Percentiles rank a stretch among this genome's conserved stretches.
These are phyloP conservation scores for Oreochromis niloticus DNA, from an alignment of 2,113 vertebrate genomes.

Conservation along the genomic window DNA sequence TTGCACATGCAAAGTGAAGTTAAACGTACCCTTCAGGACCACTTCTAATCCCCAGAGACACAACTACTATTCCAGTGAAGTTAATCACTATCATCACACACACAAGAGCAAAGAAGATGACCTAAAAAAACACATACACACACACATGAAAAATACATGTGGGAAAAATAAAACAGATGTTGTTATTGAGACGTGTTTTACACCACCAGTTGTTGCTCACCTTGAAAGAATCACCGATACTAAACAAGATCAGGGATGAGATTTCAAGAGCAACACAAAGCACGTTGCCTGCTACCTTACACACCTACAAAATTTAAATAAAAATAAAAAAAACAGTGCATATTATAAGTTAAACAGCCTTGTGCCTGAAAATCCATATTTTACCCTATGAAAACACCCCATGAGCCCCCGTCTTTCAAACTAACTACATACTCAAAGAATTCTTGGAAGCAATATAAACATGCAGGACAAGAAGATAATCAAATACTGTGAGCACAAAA, in stretches of 20 bases:
- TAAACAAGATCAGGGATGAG: neutral
- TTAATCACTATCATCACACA: neutral
- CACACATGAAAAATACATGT: neutral
- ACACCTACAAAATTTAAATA: neutral
- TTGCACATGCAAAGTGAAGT: neutral
- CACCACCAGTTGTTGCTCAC: neutral
- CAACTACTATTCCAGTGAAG: neutral
- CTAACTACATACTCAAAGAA: neutral
- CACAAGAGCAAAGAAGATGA: neutral
- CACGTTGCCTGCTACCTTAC: fast-evolving
- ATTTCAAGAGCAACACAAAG: neutral
- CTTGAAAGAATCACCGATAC: fast-evolving
- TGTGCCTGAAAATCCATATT: neutral
- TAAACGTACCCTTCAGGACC: constrained; percentile 27
- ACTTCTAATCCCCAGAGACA: neutral
- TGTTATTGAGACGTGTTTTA: neutral
- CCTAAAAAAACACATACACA: neutral
- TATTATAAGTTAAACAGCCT: neutral
- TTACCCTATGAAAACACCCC: neutral
- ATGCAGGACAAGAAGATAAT: neutral
- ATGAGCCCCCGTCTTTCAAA: neutral
- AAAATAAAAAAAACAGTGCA: neutral
- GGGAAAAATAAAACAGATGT: neutral
- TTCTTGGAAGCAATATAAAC: neutral
- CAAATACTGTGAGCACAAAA: neutral